Base-by-base conservation (phyloP, 2,113 vertebrate genomes). In the Grammomys dolichurus region DNA sequence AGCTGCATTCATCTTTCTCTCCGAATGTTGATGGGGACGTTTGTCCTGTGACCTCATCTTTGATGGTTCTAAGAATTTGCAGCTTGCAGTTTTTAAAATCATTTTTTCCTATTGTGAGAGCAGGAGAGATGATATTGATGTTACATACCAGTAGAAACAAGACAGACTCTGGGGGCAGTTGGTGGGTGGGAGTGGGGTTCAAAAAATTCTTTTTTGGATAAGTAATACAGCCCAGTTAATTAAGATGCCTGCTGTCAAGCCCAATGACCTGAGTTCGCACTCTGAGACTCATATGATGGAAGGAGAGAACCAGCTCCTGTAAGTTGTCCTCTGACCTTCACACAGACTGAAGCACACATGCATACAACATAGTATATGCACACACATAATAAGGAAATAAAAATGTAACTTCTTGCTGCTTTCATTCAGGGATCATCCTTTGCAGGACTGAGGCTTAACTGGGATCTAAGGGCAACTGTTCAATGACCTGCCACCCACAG, bases 11-110 rank as follows among this genome's bases (percentile, higher is more conserved):
- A 36, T 33, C 2, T 40, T 12, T 67, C 63, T 67, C 63, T 84
- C 16, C 43, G 72, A 56, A 36, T 76, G 91, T 85, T 40, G 4
- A 92, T 76, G 70, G 33, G 9, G 1, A 5, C 65, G 40, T 95
- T 48, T 91, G 31, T 9, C 72, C 63, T 89, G 33, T 67, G 58
- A 81, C 36, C 28, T 96, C 28, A 63, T 81, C 77, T 95, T 33
- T 70, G 81, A 76, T 12, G 48, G 56, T 24, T 93, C 87, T 93
- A 75, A 58, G 26, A 75, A 89, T 58, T 51, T 22, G 31, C 69
- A 43, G 51, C 51, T 82, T 93, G 43, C 46, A 84, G 80, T 36
- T 72, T 77, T 87, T 33, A n/a, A 72, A 7, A 73, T 22, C 9
- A 13, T 69, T 90, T n/a, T 40, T 46, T 46, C 16, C 73, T 76